Conservation (phyloP, 2,797 vertebrate genomes). For the Parauchenoglanis punctatus region DNA sequence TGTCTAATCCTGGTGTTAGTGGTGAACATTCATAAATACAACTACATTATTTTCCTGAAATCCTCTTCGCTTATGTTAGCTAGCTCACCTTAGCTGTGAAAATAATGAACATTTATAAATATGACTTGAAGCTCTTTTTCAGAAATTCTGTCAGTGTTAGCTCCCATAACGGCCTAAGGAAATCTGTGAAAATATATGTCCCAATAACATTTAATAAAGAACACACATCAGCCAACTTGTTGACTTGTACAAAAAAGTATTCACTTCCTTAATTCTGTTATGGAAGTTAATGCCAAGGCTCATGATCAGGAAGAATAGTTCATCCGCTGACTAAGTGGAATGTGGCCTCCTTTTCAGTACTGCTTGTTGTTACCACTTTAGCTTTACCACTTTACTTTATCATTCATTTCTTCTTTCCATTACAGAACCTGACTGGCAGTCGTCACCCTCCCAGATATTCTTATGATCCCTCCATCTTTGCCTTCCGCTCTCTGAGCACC, state of each 20-base stretch:
- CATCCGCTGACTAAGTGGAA: not conserved
- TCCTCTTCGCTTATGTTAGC: not conserved
- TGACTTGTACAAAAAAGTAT: not conserved
- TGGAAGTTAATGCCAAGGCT: not conserved
- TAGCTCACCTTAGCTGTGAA: not conserved
- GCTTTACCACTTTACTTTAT: not conserved
- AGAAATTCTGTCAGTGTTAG: not conserved
- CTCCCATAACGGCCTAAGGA: not conserved
- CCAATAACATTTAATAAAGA: not conserved
- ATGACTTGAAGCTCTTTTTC: not conserved
- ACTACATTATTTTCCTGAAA: not conserved
- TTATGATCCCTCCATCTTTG: conserved; percentile 87
- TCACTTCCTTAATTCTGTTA: not conserved
- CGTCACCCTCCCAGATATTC: conserved; percentile 80
- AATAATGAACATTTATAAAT: not conserved
- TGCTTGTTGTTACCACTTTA: conserved; percentile 10
- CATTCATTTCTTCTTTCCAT: conserved; percentile 53
- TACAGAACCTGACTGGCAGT: conserved; percentile 78
- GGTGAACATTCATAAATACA: not conserved
- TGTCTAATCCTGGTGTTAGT: not conserved
- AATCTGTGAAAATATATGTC: not conserved
- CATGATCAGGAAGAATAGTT: not conserved
- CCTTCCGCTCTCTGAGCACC: conserved; percentile 88
- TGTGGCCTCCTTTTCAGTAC: not conserved
- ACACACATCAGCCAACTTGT: not conserved